Evolutionary conservation across 2,797 vertebrate genomes (phyloP), one percentile per base, ranked within the genome.

Genomic region (Sebastes trivittatus): DNA sequence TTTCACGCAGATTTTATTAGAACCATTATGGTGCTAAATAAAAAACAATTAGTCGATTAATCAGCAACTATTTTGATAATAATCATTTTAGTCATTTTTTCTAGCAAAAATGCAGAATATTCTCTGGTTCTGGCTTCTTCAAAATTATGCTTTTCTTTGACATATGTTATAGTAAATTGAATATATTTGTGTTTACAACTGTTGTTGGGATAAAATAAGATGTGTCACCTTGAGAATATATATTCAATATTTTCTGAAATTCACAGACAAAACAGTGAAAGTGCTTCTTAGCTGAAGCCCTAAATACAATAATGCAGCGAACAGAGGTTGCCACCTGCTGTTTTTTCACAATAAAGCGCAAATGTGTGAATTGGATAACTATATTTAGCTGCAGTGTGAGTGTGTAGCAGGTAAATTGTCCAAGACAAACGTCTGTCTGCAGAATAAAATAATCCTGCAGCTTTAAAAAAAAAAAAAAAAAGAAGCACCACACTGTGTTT

Each of bases 361-460:
- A 20, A 38, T 0, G 70, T 81, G 65, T 61, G 69, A 77, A 36
- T 25, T 55, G 64, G 29, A 49, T 3, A 1, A 49, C 61, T 82
- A 73, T 52, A 69, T 72, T 72, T 61, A 80, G 69, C 70, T 67
- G 73, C 70, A 27, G 77, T 16, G 42, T 64, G 46, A 65, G 42
- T 2, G 11, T 61, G 27, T 0, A 20, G 75, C 61, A 71, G 70
- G 56, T 75, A 25, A 23, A 56, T 1, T 30, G 71, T 36, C 54
- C 14, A 1, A 72, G 29, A 62, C 68, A 14, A 52, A 52, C 38
- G 2, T 29, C 29, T 18, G 42, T n/a, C 38, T 54, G 56, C 16
- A 55, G 73, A 27, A 18, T 38, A 11, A 67, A 63, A 56, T n/a
- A 16, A 32, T 23, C 13, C 23, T 61, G 60, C 22, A 29, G 75